These are phyloP conservation scores for Ophiodon elongatus DNA, from an alignment of 2,113 vertebrate genomes.

Conservation along the genomic window DNA sequence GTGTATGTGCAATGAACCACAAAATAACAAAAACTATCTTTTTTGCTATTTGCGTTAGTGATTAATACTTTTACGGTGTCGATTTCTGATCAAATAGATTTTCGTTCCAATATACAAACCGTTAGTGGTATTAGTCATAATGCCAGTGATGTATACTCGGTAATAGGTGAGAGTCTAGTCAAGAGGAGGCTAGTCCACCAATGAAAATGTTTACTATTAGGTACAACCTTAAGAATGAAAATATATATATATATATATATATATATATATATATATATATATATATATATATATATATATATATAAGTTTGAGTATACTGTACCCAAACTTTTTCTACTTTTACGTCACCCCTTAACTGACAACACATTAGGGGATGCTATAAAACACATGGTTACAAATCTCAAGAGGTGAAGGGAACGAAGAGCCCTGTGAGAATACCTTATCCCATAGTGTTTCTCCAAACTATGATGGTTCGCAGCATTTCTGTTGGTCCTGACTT, in stretches of 20 bases:
- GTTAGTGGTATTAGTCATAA: constrained; percentile 27
- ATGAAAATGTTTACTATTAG: background rate
- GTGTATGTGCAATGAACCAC: background rate
- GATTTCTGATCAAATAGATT: background rate
- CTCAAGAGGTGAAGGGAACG: constrained; percentile 2
- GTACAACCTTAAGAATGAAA: background rate
- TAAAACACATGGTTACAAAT: background rate
- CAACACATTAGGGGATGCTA: background rate
- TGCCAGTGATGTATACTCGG: background rate
- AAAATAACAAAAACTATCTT: background rate
- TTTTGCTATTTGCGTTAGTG: background rate
- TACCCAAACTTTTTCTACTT: background rate
- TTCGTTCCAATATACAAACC: constrained; percentile 6
- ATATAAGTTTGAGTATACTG: background rate
- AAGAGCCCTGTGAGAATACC: no score
- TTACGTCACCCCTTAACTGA: no score
- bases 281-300: no score
- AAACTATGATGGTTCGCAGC: constrained; percentile 58
- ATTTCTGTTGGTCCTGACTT: constrained; percentile 52
- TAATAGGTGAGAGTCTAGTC: background rate
- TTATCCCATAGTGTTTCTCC: constrained; percentile 26
- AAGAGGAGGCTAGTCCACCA: background rate
- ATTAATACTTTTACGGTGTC: constrained; percentile 32
- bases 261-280: no score
- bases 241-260: no score